Percentiles rank a stretch among this genome's conserved stretches.
Evolutionary conservation across 2,113 vertebrate genomes (phyloP).

Genomic region (Coryphaenoides rupestris): DNA sequence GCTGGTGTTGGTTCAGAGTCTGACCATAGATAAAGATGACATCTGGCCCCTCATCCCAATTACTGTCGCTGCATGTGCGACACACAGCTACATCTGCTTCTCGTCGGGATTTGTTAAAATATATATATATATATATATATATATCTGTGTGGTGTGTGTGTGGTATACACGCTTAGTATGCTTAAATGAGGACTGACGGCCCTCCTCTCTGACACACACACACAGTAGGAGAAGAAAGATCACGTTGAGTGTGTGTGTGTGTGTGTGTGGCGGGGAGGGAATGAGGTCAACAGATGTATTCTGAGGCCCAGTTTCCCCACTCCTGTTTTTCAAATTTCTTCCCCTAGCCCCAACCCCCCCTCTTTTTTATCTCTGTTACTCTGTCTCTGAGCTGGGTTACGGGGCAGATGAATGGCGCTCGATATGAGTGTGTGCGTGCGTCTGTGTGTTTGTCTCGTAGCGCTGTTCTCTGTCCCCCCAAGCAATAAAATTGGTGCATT

Average conservation of each 20-base stretch:
- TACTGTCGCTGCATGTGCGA: neutral
- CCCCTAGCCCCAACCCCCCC: neutral
- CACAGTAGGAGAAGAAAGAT: neutral
- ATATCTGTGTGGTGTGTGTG: neutral
- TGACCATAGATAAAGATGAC: neutral
- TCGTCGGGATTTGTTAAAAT: neutral
- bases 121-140: neutral
- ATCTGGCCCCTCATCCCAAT: neutral
- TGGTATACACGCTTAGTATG: neutral
- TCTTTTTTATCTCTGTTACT: slow-evolving; percentile 18
- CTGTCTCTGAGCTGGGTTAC: slow-evolving; percentile 79
- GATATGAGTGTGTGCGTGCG: slow-evolving; percentile 26
- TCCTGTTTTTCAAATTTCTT: neutral
- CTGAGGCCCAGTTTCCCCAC: neutral
- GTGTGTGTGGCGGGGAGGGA: neutral
- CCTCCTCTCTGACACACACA: too few species aligned
- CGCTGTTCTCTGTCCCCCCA: slow-evolving; percentile 13
- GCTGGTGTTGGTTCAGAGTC: neutral
- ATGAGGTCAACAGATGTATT: neutral
- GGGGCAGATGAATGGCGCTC: slow-evolving; percentile 90
- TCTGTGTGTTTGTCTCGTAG: too few species aligned
- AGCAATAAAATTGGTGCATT: slow-evolving; percentile 63
- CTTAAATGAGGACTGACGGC: neutral
- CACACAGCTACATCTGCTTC: neutral
- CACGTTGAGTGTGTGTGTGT: neutral